Evolutionary conservation across 1,140 invertebrate species (phyloP).

Genomic region (Solenopsis fugax): DNA sequence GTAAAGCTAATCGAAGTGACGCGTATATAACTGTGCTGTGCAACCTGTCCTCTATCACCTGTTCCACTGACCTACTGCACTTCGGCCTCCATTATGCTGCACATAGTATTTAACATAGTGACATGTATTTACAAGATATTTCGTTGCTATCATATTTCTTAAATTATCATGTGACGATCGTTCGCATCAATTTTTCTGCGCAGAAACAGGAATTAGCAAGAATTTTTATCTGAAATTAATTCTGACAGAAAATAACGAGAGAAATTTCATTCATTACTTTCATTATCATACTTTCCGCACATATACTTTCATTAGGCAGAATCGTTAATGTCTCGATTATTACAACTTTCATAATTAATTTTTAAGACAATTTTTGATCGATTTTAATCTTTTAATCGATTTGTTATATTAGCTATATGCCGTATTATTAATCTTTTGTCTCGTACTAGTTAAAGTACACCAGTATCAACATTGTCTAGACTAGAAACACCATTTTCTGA

Average conservation of each 20-base stretch:
- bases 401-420: background rate
- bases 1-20: slow-evolving; percentile 46
- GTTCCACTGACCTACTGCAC: slow-evolving; percentile 59
- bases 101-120: slow-evolving; percentile 26
- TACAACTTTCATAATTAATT: background rate
- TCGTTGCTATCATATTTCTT: background rate
- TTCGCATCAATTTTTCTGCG: background rate
- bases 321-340: background rate
- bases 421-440: background rate
- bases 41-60: slow-evolving; percentile 56
- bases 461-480: background rate
- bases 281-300: too few species aligned
- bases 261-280: too few species aligned
- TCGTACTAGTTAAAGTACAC: background rate
- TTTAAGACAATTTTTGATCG: background rate
- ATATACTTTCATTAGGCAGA: background rate
- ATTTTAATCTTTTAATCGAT: background rate
- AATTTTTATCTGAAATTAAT: background rate
- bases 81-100: slow-evolving; percentile 44
- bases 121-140: background rate
- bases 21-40: slow-evolving; percentile 40
- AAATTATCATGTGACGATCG: background rate
- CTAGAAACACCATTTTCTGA: background rate
- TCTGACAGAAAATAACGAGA: background rate
- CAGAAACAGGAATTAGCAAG: background rate